phyloP scores from a whole-genome alignment of 2,888 invertebrate species.

The Oscheius sp. region DNA sequence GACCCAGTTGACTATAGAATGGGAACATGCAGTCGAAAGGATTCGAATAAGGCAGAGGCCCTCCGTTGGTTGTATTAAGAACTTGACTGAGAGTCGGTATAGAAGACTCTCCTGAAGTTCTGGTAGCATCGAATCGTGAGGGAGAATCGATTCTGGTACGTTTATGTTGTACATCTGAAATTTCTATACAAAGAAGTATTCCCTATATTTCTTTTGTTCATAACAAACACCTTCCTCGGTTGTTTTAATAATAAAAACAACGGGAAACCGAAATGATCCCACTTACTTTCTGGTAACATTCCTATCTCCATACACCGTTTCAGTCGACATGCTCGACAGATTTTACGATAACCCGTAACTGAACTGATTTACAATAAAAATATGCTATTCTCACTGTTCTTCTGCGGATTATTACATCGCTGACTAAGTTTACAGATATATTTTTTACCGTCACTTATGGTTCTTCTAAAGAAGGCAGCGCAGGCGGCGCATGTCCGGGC shows the following conservation, averaged over 20 bases:
- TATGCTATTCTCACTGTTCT: constrained; percentile 44
- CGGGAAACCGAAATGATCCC: background rate
- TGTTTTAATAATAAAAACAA: too few relatives aligned
- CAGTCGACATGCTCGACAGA: constrained; percentile 65
- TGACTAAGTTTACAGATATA: constrained; percentile 65
- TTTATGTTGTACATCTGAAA: constrained; percentile 63
- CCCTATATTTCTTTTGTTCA: too few relatives aligned
- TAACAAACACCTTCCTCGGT: too few relatives aligned
- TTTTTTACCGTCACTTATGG: constrained; percentile 61
- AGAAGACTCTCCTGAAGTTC: too few relatives aligned
- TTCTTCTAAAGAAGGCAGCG: constrained; percentile 63
- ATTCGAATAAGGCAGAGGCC: too few relatives aligned
- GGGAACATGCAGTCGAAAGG: constrained; percentile 2
- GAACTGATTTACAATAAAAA: background rate
- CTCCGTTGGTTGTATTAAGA: too few relatives aligned
- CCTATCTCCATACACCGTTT: constrained; percentile 63
- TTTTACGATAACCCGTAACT: constrained; percentile 67
- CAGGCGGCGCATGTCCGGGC: constrained; percentile 68
- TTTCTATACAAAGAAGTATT: too few relatives aligned
- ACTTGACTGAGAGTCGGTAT: too few relatives aligned
- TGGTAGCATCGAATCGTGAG: background rate
- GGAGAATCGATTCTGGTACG: constrained; percentile 40
- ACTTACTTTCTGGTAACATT: too few relatives aligned
- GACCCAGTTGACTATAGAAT: background rate
- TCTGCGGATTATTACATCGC: constrained; percentile 57